These are phyloP conservation scores for Notamacropus eugenii DNA, from an alignment of 2,797 vertebrate genomes.

Conservation along the genomic window DNA sequence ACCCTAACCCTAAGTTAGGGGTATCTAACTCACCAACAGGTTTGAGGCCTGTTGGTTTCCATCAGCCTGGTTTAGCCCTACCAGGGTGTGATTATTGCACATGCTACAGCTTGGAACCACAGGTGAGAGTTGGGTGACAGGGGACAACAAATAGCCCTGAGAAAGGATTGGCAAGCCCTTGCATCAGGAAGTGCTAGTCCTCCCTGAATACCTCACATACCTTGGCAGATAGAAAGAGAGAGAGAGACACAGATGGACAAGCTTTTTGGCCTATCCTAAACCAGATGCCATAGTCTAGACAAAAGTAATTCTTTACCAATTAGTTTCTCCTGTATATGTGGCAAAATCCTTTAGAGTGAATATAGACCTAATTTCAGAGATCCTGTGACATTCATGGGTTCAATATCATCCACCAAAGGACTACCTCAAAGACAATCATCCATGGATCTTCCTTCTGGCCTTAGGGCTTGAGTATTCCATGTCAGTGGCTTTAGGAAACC, in stretches of 20 bases:
- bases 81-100: neutral
- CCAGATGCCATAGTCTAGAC: neutral
- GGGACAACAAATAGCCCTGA: neutral
- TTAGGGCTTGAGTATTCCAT: neutral
- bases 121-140: neutral
- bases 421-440: neutral
- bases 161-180: neutral
- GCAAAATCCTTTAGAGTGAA: neutral
- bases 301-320: neutral
- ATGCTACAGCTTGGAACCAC: neutral
- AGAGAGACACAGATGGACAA: neutral
- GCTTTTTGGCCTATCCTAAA: neutral
- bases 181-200: neutral
- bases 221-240: neutral
- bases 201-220: neutral
- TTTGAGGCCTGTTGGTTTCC: neutral
- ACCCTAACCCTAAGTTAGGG: neutral
- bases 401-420: neutral
- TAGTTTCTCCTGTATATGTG: neutral
- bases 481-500: too few relatives aligned
- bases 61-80: neutral
- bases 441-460: neutral
- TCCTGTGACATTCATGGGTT: neutral
- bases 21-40: neutral
- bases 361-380: neutral